Base-by-base conservation (phyloP, 2,888 invertebrate genomes). In the Pseudanteris insignis region DNA sequence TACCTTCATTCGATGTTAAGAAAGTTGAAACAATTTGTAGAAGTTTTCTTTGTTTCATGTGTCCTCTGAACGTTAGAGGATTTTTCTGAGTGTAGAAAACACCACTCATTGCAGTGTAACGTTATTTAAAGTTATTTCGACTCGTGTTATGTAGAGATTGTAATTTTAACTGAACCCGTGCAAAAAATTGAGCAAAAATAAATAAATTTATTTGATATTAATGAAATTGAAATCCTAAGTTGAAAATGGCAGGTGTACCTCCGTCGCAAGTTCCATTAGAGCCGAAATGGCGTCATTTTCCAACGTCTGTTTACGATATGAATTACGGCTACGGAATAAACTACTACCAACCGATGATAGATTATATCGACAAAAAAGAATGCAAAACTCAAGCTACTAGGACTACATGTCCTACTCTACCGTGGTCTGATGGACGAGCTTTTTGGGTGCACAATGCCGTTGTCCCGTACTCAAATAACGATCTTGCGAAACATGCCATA, bases 311-410 rank as follows among this genome's bases (percentile, higher is more conserved):
- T 54, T 92, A 92, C 82, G 88, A 90, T 75, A 88, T 88, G 79
- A 92, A 92, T 81, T 92, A 92, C 81, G 89, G 89, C 67, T 90
- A 88, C 79, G 91, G 89, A 41, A 89, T 91, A 73, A 89, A 91
- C 81, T 91, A 86, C 81, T 92, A 92, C 81, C 90, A 91, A 79
- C 92, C 92, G 37, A 91, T 92, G 91, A 87, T 92, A 72, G 91
- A 92, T 80, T 91, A 90, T 75, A 86, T 92, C 69, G 88, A 88
- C 74, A 86, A 85, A 32, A 90, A 89, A 81, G 85, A 86, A 67
- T 82, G 70, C 48, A 77, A 74, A 36, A 71, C 66, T 29, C 72
- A 70, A 61, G 18, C 18, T 3, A 67, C 68, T 33, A 78, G 78
- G 66, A 77, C 79, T 55, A 28, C 46, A 14, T 83, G 84, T 24